Conservation (phyloP, 2,888 invertebrate species). For the Pyrocoelia pectoralis region DNA sequence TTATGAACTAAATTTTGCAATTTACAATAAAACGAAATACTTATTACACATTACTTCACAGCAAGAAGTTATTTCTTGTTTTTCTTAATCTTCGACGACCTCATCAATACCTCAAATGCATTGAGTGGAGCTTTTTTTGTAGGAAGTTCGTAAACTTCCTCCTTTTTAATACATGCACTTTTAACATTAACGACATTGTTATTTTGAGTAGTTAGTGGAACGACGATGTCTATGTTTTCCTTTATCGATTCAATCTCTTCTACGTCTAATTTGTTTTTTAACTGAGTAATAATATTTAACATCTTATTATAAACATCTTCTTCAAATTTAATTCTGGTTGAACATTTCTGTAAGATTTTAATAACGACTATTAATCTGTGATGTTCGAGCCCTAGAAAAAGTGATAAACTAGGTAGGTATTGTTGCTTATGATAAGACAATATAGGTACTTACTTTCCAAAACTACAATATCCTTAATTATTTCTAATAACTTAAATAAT, state of each 20-base stretch:
- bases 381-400: not conserved
- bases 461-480: not conserved
- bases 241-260: not conserved
- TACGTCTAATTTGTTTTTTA: too few species aligned
- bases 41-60: too few species aligned
- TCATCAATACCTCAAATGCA: conserved; percentile 33
- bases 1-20: too few species aligned
- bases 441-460: not conserved
- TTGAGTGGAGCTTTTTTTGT: conserved; percentile 9
- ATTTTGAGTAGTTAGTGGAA: too few species aligned
- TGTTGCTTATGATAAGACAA: too few species aligned
- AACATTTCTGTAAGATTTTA: conserved; percentile 16
- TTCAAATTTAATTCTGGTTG: conserved; percentile 6
- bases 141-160: too few species aligned
- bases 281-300: not conserved
- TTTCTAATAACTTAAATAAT: not conserved
- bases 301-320: conserved; percentile 2
- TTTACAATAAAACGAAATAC: too few species aligned
- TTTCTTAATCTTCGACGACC: conserved; percentile 6
- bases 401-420: not conserved
- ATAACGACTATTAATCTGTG: conserved; percentile 10
- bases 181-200: too few species aligned
- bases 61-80: too few species aligned
- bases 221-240: too few species aligned
- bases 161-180: not conserved